A percentile compares a stretch with the other conserved stretches of the same genome.
phyloP scores from a whole-genome alignment of 2,797 vertebrate species.

The Malurus leucopterus region DNA sequence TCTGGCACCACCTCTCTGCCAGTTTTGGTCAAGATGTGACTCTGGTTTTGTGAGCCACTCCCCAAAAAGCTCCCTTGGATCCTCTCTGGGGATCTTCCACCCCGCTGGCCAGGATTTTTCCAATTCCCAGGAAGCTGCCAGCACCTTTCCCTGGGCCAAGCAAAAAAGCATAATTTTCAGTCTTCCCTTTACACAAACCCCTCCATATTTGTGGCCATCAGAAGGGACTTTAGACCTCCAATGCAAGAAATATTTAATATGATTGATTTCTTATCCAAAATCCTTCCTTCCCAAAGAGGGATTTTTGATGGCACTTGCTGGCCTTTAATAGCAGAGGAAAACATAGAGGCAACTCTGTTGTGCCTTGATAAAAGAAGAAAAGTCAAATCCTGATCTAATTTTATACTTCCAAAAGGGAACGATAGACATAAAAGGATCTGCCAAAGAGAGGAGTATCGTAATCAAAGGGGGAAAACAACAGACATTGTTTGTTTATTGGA shows the following conservation, averaged over 20 bases:
- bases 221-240: neutral
- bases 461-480: neutral
- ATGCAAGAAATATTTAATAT: neutral
- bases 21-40: neutral
- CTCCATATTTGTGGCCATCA: neutral
- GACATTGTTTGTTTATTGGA: neutral
- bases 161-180: neutral
- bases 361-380: neutral
- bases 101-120: neutral
- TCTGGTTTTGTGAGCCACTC: neutral
- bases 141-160: neutral
- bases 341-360: neutral
- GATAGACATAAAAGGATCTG: neutral
- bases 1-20: neutral
- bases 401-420: neutral
- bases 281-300: neutral
- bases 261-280: neutral
- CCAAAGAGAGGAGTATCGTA: neutral
- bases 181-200: neutral
- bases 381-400: constrained; percentile 4
- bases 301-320: neutral
- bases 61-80: neutral
- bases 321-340: neutral
- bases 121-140: neutral
- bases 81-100: neutral